Conservation (phyloP, 1,140 invertebrate species). For the Pseudachorutes palmiensis region DNA sequence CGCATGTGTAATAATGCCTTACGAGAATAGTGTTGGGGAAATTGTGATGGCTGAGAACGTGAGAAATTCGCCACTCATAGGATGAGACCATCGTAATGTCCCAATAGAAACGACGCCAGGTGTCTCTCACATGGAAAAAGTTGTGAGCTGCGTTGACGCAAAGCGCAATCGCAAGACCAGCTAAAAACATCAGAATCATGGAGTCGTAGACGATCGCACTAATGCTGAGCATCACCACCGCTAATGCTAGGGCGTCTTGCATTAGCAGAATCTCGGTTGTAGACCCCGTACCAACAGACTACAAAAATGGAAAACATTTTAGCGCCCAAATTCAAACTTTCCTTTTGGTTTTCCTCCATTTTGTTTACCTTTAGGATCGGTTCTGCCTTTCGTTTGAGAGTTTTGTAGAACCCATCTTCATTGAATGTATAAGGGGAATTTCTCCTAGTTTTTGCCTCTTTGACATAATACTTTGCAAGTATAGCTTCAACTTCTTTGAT, state of each 20-base stretch:
- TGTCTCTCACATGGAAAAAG: constrained; percentile 70
- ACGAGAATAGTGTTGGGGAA: constrained; percentile 64
- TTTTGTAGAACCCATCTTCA: constrained; percentile 34
- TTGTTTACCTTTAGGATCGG: constrained; percentile 36
- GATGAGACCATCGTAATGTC: constrained; percentile 59
- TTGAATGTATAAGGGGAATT: constrained; percentile 36
- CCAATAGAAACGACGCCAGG: constrained; percentile 72
- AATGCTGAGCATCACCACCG: constrained; percentile 22
- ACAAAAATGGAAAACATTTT: constrained; percentile 21
- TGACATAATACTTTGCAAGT: constrained; percentile 36
- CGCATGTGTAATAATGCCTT: background rate
- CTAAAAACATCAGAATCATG: constrained; percentile 35
- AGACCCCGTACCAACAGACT: constrained; percentile 38
- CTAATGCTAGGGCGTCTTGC: constrained; percentile 31
- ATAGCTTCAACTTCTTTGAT: constrained; percentile 26
- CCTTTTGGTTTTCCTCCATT: no score
- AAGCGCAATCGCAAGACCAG: constrained; percentile 51
- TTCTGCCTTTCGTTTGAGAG: constrained; percentile 30
- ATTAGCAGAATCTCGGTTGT: constrained; percentile 29
- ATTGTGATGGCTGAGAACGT: constrained; percentile 48
- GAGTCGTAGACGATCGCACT: constrained; percentile 18
- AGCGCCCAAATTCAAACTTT: no score
- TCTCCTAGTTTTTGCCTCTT: constrained; percentile 21
- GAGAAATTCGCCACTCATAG: constrained; percentile 54
- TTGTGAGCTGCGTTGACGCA: constrained; percentile 60